These are phyloP conservation scores for Dasypus novemcinctus DNA, from an alignment of 2,113 vertebrate species.

Conservation along the genomic window DNA sequence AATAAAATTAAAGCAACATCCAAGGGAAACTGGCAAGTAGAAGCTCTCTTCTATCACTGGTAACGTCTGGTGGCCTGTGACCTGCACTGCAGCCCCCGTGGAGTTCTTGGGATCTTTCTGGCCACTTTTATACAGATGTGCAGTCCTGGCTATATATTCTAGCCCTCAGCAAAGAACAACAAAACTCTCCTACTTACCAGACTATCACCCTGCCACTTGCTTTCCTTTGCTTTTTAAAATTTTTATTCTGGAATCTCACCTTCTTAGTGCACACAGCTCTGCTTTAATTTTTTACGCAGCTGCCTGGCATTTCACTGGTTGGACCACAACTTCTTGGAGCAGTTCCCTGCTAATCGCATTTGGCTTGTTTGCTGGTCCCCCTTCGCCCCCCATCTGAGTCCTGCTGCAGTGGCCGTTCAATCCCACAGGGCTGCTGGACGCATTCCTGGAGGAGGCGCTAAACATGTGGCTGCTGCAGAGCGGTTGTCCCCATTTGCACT, in stretches of 20 bases:
- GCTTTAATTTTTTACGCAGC: neutral
- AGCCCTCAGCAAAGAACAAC: neutral
- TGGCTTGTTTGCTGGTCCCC: neutral
- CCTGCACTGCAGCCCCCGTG: accelerated
- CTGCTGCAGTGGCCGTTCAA: neutral
- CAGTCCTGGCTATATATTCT: neutral
- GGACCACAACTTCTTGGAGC: no score
- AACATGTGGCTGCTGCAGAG: no score
- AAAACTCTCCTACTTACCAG: no score
- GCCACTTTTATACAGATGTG: accelerated
- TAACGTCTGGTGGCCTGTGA: accelerated
- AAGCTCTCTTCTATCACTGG: neutral
- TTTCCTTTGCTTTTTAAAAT: neutral
- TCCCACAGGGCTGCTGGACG: neutral
- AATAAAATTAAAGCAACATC: neutral
- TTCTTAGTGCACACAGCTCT: neutral
- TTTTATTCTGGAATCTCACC: neutral
- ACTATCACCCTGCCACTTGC: no score
- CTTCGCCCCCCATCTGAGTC: neutral
- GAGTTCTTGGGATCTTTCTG: neutral
- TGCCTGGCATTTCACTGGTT: neutral
- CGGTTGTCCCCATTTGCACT: accelerated
- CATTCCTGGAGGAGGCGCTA: no score
- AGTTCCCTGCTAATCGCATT: neutral
- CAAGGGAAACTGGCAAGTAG: neutral